phyloP scores from a whole-genome alignment of 53 echinoderm and acorn worm genomes.

The Luidia sarsii region DNA sequence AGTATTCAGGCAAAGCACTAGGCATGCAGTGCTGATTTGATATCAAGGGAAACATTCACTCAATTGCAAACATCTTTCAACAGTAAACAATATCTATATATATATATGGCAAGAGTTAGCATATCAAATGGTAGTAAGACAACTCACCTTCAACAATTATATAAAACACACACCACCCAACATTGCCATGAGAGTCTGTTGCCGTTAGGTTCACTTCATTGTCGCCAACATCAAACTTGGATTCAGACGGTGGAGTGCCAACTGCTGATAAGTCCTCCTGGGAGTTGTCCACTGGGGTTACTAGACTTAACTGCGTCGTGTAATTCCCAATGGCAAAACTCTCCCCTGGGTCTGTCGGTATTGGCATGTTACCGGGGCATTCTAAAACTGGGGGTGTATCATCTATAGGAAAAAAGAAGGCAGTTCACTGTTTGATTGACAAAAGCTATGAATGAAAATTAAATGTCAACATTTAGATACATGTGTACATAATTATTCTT shows the following conservation, averaged over 20 bases:
- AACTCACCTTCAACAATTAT: constrained; percentile 19
- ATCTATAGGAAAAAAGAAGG: neutral
- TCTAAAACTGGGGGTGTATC: neutral
- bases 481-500: too few relatives aligned
- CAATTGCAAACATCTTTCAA: too few relatives aligned
- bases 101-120: too few relatives aligned
- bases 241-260: neutral
- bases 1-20: neutral
- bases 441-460: neutral
- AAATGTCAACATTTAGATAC: neutral
- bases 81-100: too few relatives aligned
- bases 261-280: neutral
- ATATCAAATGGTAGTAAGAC: too few relatives aligned
- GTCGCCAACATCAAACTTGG: neutral
- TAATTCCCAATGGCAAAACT: neutral
- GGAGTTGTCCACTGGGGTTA: neutral
- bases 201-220: neutral
- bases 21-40: too few relatives aligned
- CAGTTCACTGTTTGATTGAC: neutral
- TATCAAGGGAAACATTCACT: too few relatives aligned
- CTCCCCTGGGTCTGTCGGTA: neutral
- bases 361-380: neutral
- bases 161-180: neutral
- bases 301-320: neutral
- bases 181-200: neutral